Percentiles rank a stretch among this genome's conserved stretches.
Evolutionary conservation across 2,113 vertebrate genomes (phyloP).

Genomic region (Otus sunia): DNA sequence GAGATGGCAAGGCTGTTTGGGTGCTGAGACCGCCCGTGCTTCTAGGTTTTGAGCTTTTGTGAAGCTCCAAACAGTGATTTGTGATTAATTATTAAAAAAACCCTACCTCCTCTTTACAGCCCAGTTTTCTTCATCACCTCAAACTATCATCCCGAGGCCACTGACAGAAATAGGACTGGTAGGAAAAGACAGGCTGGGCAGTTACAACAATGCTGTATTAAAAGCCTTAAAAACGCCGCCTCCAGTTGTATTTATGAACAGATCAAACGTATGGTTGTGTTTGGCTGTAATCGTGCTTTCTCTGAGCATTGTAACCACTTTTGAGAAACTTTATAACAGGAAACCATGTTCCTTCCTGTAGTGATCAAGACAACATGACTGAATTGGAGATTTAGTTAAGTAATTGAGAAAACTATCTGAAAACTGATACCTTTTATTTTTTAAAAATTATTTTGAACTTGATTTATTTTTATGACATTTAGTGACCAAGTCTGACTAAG

Average conservation of each 20-base stretch:
- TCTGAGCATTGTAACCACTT: neutral
- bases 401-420: neutral
- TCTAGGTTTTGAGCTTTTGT: too few relatives aligned
- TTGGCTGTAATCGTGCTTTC: neutral
- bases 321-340: neutral
- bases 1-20: rapidly evolving
- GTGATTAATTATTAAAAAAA: neutral
- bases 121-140: neutral
- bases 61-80: neutral
- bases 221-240: neutral
- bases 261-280: neutral
- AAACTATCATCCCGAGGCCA: neutral
- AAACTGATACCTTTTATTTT: neutral
- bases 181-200: neutral
- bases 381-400: neutral
- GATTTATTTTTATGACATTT: neutral
- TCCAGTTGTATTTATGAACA: neutral
- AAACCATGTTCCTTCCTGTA: neutral
- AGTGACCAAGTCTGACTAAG: neutral
- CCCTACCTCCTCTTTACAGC: rapidly evolving
- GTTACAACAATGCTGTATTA: rapidly evolving
- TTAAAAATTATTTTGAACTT: neutral
- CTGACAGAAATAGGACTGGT: neutral
- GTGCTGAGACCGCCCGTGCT: rapidly evolving
- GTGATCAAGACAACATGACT: neutral